phyloP scores from a whole-genome alignment of 2,797 vertebrate genomes.

The Podarcis siculus region DNA sequence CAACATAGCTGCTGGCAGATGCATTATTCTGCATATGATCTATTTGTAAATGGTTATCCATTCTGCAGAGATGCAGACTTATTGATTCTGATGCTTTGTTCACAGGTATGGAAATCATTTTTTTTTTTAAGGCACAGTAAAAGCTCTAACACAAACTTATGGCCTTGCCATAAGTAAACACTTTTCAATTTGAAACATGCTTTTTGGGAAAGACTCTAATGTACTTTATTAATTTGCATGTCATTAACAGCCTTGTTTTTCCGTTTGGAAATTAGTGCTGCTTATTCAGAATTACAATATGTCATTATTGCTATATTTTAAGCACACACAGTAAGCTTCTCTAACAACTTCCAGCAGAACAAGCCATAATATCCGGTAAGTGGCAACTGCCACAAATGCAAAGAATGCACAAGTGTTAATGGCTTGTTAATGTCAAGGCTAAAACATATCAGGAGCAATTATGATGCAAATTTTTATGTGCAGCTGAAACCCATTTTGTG shows the following conservation, averaged over 20 bases:
- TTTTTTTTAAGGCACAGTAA: too few species aligned
- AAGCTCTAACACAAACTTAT: background rate
- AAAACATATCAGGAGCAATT: background rate
- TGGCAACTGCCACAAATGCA: background rate
- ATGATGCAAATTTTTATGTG: conserved; percentile 11
- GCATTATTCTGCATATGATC: background rate
- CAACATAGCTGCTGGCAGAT: background rate
- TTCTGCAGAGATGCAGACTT: background rate
- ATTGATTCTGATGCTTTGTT: background rate
- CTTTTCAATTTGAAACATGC: conserved; percentile 4
- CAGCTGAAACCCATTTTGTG: background rate
- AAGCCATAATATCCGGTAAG: background rate
- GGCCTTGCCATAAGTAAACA: background rate
- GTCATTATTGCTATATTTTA: conserved; percentile 12
- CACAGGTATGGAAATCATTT: background rate
- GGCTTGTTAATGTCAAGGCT: conserved; percentile 8
- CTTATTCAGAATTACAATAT: background rate
- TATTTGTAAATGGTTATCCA: background rate
- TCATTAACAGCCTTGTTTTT: background rate
- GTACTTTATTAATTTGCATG: conserved; percentile 16
- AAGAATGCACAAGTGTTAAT: background rate
- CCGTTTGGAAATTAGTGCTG: conserved; percentile 7
- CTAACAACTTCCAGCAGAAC: background rate
- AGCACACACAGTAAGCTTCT: background rate
- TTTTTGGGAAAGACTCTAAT: background rate